Evolutionary conservation across 2,888 invertebrate species (phyloP).

Genomic region (Drosophila dives): DNA sequence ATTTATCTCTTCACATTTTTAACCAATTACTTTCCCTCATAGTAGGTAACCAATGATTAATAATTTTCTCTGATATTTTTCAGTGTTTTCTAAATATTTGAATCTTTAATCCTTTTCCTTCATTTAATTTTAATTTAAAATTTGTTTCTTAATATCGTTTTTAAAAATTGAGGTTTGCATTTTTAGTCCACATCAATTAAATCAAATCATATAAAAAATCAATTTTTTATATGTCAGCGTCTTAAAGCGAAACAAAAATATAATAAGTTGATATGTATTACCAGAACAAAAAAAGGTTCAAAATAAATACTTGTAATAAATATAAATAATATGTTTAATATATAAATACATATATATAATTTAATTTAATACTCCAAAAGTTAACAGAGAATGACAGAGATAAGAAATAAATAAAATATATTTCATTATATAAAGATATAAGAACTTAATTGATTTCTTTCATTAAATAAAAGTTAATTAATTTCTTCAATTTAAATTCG

Average conservation of each 20-base stretch:
- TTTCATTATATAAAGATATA: not conserved
- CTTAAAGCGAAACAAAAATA: not conserved
- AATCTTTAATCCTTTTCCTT: too few species aligned
- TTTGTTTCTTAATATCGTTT: too few species aligned
- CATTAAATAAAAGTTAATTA: not conserved
- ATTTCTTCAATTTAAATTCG: not conserved
- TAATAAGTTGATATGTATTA: not conserved
- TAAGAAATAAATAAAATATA: not conserved
- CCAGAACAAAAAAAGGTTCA: too few species aligned
- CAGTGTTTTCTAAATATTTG: not conserved
- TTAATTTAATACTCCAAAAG: not conserved
- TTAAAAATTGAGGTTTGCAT: fast-evolving
- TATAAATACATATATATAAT: not conserved
- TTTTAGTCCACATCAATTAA: not conserved
- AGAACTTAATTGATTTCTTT: not conserved
- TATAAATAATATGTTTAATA: not conserved
- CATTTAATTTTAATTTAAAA: too few species aligned
- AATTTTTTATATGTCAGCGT: not conserved
- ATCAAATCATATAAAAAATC: not conserved
- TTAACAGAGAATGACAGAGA: not conserved
- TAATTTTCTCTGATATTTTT: not conserved
- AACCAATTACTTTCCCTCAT: not conserved
- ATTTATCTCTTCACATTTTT: fast-evolving
- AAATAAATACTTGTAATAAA: not conserved
- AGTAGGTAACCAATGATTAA: not conserved